Base-by-base conservation (phyloP, 1,140 invertebrate species). In the Tetramorium alpestre region DNA sequence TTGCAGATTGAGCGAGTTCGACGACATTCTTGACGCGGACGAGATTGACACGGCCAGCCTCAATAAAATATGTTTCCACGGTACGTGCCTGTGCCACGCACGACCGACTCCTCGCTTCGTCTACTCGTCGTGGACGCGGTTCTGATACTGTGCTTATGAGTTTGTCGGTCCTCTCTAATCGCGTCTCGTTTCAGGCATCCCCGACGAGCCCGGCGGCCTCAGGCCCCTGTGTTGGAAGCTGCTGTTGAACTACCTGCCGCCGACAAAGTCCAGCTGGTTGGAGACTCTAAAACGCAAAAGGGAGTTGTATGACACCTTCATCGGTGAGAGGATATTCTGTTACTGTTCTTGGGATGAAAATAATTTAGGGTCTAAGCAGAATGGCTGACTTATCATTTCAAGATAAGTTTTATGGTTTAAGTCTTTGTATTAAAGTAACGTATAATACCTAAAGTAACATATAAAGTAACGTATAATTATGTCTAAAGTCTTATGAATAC, bases 151-250 rank as follows among this genome's bases (percentile, higher is more conserved):
- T 13, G 51, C 13, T 78, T 8, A 44, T 13, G 5, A 56, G 0
- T 56, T 56, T 25, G 11, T 3, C 16, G 44, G 11, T 22, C n/a
- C n/a, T 22, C 22, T 69, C 5, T 38, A 33, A 18, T 18, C 16
- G 49, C 16, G 13, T 22, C 54, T 62, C 54, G 18, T 87, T 47
- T 82, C 90, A 98, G 98, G 98, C 70, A 97, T 98, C 81, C 98
- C 98, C 25, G 98, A 99, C 93, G 97, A 98, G 90, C 77, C 77
- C 6, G 96, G 97, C 87, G 97, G 97, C 0, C 95, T 97, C 65
- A 95, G 98, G 76, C 96, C 98, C 1, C 91, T 98, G 16, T 98
- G 98, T 87, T 99, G 98, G 98, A 98, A 97, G 93, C 94, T 98
- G 11, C 93, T 99, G 58, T 95, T 99, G 7, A 97, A 98, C 92